phyloP scores from a whole-genome alignment of 2,113 vertebrate species.

The Myrmophylax atrothorax region DNA sequence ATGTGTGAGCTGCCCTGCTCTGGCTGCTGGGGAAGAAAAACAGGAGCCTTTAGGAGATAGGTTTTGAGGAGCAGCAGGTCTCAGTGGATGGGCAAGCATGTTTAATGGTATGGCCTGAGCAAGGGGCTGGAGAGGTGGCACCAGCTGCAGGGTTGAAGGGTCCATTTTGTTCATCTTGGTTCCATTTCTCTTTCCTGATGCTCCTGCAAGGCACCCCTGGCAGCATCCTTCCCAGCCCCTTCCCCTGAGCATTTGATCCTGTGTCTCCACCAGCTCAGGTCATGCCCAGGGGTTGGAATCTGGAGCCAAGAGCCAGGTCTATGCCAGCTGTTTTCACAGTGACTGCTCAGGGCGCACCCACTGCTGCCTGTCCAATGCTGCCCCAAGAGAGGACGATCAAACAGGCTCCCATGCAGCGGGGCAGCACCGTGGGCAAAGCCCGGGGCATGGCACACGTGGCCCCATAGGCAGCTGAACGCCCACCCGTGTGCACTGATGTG shows the following conservation, averaged over 20 bases:
- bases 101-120: background rate
- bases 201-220: background rate
- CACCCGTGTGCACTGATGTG: background rate
- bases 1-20: background rate
- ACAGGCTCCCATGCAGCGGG: fast-evolving
- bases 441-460: fast-evolving
- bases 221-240: background rate
- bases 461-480: fast-evolving
- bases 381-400: fast-evolving
- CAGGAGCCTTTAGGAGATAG: background rate
- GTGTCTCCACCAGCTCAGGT: background rate
- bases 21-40: fast-evolving
- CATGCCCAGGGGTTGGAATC: background rate
- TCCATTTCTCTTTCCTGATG: background rate
- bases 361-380: fast-evolving
- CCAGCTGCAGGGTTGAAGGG: background rate
- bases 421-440: background rate
- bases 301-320: background rate
- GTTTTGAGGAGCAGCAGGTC: fast-evolving
- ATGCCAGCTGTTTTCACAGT: background rate
- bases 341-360: background rate
- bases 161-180: background rate
- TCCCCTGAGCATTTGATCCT: background rate
- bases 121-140: background rate
- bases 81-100: fast-evolving